These are phyloP conservation scores for Neotoxoptera formosana DNA, from an alignment of 1,140 invertebrate genomes.

Conservation along the genomic window DNA sequence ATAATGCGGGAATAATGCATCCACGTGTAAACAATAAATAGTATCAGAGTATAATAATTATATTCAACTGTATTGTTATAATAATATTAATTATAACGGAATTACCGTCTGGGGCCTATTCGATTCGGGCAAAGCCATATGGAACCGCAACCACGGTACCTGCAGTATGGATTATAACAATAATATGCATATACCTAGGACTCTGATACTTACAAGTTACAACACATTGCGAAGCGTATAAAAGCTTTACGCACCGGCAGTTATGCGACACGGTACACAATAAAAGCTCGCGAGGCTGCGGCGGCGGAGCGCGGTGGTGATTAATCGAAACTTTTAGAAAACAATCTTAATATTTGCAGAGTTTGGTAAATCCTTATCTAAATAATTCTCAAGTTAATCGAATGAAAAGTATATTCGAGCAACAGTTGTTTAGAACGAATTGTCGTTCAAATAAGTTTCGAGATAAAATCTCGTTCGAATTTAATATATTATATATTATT, in stretches of 20 bases:
- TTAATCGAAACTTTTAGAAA: not conserved
- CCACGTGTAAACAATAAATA: not conserved
- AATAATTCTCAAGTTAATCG: not conserved
- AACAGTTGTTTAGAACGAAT: not conserved
- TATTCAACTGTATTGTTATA: constrained; percentile 2
- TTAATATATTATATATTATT: no score
- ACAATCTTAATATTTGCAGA: not conserved
- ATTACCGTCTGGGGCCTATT: not conserved
- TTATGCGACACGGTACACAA: not conserved
- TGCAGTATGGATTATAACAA: not conserved
- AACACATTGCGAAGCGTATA: not conserved
- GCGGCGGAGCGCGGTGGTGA: not conserved
- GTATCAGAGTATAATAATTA: no score
- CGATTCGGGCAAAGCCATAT: constrained; percentile 1
- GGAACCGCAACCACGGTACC: not conserved
- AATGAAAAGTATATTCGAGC: not conserved
- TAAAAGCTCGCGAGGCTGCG: not conserved
- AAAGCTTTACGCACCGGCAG: not conserved
- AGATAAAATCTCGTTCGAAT: not conserved
- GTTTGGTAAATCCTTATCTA: not conserved
- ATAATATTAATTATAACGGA: constrained; percentile 13
- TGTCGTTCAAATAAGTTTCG: not conserved
- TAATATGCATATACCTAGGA: not conserved
- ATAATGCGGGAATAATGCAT: not conserved
- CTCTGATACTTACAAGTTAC: not conserved